These are phyloP conservation scores for Albula glossodonta DNA, from an alignment of 2,113 vertebrate species.

Conservation along the genomic window DNA sequence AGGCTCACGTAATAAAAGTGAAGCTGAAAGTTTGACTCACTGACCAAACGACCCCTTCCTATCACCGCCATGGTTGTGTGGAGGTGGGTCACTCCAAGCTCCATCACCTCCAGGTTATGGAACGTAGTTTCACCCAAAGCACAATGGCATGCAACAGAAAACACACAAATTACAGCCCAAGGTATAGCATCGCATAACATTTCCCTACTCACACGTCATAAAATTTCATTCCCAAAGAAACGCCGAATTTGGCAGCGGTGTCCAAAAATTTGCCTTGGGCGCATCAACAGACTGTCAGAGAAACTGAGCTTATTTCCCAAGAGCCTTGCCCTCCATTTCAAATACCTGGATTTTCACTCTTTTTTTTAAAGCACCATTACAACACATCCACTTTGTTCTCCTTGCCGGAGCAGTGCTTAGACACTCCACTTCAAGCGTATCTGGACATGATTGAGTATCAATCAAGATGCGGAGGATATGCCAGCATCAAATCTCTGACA, in stretches of 20 bases:
- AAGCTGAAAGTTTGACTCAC: background rate
- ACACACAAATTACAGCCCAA: conserved; percentile 43
- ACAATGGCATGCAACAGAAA: conserved; percentile 51
- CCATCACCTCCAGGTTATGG: background rate
- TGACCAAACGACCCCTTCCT: background rate
- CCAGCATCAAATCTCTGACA: background rate
- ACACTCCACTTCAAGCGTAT: background rate
- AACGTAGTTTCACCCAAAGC: conserved; percentile 32
- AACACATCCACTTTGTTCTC: background rate
- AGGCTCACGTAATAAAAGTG: background rate
- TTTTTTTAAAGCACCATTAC: background rate
- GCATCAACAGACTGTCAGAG: conserved; percentile 51
- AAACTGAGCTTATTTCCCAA: background rate
- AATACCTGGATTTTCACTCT: conserved; percentile 1
- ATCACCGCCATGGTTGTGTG: background rate
- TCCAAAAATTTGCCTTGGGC: conserved; percentile 54
- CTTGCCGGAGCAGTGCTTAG: background rate
- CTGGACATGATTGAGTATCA: background rate
- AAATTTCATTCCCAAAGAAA: conserved; percentile 72
- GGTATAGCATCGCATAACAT: conserved; percentile 52
- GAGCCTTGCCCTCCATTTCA: conserved; percentile 10
- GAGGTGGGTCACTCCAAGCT: background rate
- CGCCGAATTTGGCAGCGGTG: conserved; percentile 60
- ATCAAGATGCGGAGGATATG: background rate
- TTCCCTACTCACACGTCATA: conserved; percentile 70